Evolutionary conservation across 2,113 vertebrate species (phyloP).

Genomic region (Leptodactylus fuscus): DNA sequence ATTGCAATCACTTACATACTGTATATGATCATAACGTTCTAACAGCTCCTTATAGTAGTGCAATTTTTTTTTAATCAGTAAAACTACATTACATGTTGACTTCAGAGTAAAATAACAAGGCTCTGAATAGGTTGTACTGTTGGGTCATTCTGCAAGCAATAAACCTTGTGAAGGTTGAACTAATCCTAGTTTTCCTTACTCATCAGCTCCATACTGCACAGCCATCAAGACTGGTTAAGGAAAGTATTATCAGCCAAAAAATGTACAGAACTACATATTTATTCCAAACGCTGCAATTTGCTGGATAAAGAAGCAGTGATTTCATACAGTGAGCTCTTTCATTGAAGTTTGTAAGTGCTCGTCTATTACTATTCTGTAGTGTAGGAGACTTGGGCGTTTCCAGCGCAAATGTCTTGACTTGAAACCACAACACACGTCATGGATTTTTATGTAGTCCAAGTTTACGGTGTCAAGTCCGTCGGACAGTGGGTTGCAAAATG

Average conservation of each 20-base stretch:
- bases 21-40: too few relatives aligned
- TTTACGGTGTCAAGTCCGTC: too few relatives aligned
- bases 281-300: constrained; percentile 15
- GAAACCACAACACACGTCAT: constrained; percentile 18
- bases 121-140: neutral
- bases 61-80: too few relatives aligned
- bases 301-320: constrained; percentile 17
- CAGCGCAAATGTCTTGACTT: neutral
- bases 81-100: too few relatives aligned
- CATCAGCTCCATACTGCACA: neutral
- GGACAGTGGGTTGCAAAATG: neutral
- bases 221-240: neutral
- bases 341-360: neutral
- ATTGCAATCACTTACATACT: too few relatives aligned
- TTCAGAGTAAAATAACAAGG: neutral
- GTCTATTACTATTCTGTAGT: neutral
- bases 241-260: constrained; percentile 1
- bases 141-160: neutral
- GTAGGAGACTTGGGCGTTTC: constrained; percentile 25
- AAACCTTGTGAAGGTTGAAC: neutral
- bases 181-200: constrained; percentile 5
- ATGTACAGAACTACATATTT: constrained; percentile 3
- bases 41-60: too few relatives aligned
- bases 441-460: neutral
- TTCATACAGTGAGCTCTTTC: constrained; percentile 23